A percentile compares a stretch with the other conserved stretches of the same genome.
Evolutionary conservation across 2,888 invertebrate genomes (phyloP).

Genomic region (Drosophila neotestacea): DNA sequence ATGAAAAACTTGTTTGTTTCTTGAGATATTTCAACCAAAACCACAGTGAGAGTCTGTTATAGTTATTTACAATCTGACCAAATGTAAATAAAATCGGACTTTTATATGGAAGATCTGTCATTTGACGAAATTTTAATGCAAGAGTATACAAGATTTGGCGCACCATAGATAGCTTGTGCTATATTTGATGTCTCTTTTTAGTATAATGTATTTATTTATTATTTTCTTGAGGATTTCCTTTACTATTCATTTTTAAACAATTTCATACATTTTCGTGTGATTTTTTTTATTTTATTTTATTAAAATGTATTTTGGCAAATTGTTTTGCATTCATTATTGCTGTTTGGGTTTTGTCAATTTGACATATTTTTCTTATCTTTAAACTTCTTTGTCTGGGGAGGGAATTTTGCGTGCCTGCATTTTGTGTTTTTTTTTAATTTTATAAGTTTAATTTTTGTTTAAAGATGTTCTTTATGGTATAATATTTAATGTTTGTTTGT

Average conservation of each 20-base stretch:
- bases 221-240: constrained; percentile 28
- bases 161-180: too few relatives aligned
- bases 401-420: constrained; percentile 53
- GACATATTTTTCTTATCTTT: constrained; percentile 19
- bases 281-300: constrained; percentile 9
- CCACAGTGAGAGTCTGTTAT: too few relatives aligned
- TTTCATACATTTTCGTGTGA: constrained; percentile 8
- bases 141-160: too few relatives aligned
- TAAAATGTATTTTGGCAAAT: constrained; percentile 67
- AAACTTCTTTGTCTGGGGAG: constrained; percentile 59
- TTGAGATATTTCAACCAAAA: too few relatives aligned
- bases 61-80: too few relatives aligned
- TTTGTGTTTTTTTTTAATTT: constrained; percentile 7
- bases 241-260: constrained; percentile 5
- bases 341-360: constrained; percentile 59
- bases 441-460: constrained; percentile 42
- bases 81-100: too few relatives aligned
- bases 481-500: constrained; percentile 9
- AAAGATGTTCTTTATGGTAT: constrained; percentile 2
- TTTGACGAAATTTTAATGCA: too few relatives aligned
- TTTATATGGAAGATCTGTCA: too few relatives aligned
- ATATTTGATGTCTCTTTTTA: constrained; percentile 13
- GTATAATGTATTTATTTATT: constrained; percentile 37
- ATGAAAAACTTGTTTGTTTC: too few relatives aligned
- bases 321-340: constrained; percentile 56